These are phyloP conservation scores for Sebastes itinus DNA, from an alignment of 2,797 vertebrate species.

Conservation along the genomic window DNA sequence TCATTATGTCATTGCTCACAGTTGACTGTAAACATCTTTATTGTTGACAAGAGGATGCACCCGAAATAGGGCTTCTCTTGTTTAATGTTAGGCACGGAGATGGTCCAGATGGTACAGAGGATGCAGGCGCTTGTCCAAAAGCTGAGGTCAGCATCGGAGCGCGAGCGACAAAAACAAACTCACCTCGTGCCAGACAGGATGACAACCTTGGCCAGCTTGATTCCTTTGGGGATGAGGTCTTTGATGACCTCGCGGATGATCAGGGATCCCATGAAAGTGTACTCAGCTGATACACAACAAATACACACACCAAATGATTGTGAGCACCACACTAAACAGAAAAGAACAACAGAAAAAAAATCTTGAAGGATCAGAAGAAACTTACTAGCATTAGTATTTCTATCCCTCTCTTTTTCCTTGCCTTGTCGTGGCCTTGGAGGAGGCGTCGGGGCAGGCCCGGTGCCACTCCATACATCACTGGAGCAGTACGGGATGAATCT, in stretches of 20 bases:
- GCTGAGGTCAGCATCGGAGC: conserved; percentile 16
- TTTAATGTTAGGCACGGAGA: conserved; percentile 46
- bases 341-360: not conserved
- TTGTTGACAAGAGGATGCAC: conserved; percentile 62
- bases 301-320: not conserved
- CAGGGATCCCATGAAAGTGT: conserved; percentile 87
- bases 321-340: not conserved
- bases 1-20: conserved; percentile 68
- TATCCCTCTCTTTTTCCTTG: conserved; percentile 78
- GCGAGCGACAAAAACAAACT: conserved; percentile 31
- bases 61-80: conserved; percentile 63
- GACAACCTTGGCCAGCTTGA: conserved; percentile 87
- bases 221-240: conserved; percentile 85
- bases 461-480: conserved; percentile 89
- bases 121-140: conserved; percentile 14
- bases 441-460: conserved; percentile 72
- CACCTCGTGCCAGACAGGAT: conserved; percentile 88
- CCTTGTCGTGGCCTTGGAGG: conserved; percentile 61
- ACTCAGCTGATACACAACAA: conserved; percentile 68
- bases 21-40: conserved; percentile 62
- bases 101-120: conserved; percentile 11
- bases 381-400: conserved; percentile 72
- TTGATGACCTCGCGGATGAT: conserved; percentile 89
- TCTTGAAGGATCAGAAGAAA: not conserved
- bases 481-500: conserved; percentile 91